Evolutionary conservation across 2,797 vertebrate species (phyloP).

Genomic region (Phylloscopus collybita): DNA sequence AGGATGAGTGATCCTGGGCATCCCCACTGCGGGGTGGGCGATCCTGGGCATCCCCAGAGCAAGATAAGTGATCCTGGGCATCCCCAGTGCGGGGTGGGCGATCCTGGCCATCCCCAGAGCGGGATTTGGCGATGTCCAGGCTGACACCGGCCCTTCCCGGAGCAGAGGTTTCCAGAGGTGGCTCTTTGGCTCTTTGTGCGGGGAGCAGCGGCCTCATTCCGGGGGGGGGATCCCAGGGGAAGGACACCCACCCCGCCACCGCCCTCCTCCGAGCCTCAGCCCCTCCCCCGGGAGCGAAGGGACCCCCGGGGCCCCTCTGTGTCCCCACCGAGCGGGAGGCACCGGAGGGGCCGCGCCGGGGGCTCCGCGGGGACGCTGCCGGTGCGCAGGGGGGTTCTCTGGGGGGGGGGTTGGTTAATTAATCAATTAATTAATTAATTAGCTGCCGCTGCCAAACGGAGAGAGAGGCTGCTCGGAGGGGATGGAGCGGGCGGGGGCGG

Average conservation of each 20-base stretch:
- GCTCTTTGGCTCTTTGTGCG: fast-evolving
- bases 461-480: not conserved
- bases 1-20: not conserved
- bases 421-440: not conserved
- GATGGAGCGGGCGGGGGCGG: not conserved
- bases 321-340: not conserved
- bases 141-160: fast-evolving
- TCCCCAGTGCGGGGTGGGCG: not conserved
- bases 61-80: not conserved
- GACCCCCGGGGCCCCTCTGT: not conserved
- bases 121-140: fast-evolving
- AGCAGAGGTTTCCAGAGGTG: not conserved
- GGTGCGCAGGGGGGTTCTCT: fast-evolving
- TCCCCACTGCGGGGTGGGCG: fast-evolving
- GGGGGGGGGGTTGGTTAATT: not conserved
- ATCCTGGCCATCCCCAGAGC: no score
- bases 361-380: not conserved
- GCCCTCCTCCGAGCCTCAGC: not conserved
- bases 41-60: not conserved
- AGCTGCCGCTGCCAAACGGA: not conserved
- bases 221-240: no score
- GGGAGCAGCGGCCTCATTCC: fast-evolving
- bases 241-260: not conserved
- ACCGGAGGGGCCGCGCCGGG: not conserved
- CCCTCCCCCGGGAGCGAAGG: not conserved